A percentile compares a stretch with the other conserved stretches of the same genome.
These are phyloP conservation scores for Drosophila lini DNA, from an alignment of 1,140 invertebrate genomes.

Conservation along the genomic window DNA sequence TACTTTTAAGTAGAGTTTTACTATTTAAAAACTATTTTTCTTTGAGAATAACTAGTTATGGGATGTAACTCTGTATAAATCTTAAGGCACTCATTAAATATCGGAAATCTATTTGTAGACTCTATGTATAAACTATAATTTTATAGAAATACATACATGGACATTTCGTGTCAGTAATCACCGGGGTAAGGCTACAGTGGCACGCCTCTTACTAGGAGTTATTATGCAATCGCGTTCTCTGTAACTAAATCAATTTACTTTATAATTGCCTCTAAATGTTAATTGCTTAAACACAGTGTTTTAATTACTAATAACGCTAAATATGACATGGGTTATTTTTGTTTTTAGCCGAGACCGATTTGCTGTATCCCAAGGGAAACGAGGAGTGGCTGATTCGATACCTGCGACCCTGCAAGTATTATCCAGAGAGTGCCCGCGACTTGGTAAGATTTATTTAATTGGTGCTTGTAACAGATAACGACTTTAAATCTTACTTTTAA, in stretches of 20 bases:
- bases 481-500: not conserved
- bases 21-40: not conserved
- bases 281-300: not conserved
- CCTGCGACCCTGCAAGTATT: constrained; percentile 91
- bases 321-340: not conserved
- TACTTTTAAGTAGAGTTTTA: not conserved
- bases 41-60: not conserved
- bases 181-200: constrained; percentile 4
- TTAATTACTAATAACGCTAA: not conserved
- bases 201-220: constrained; percentile 6
- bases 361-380: constrained; percentile 89
- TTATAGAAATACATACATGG: not conserved
- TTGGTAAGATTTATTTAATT: constrained; percentile 86
- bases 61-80: not conserved
- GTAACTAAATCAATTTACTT: constrained; percentile 2
- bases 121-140: constrained; percentile 6
- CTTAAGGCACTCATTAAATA: not conserved
- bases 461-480: not conserved
- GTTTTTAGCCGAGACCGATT: constrained; percentile 87
- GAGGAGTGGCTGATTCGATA: constrained; percentile 91
- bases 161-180: constrained; percentile 28
- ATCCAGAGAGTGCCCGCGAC: constrained; percentile 90
- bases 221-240: constrained; percentile 6
- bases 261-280: constrained; percentile 14
- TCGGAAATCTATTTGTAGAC: constrained; percentile 3